Base-by-base conservation (phyloP, 2,888 invertebrate species). In the Tetranychus piercei region DNA sequence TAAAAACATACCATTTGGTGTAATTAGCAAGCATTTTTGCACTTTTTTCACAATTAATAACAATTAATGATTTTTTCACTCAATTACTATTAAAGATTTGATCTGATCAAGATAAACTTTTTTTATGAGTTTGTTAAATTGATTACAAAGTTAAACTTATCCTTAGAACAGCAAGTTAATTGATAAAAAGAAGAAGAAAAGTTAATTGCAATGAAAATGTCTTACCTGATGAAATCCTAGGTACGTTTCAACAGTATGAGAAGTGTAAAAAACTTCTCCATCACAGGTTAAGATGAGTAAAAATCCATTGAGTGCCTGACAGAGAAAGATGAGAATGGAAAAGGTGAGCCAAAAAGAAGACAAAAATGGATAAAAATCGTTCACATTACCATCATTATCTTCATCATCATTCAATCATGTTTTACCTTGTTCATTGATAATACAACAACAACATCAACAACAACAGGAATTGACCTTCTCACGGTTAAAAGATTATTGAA, bases 151-250 rank as follows among this genome's bases (percentile, higher is more conserved):
- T 55, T 55, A 15, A 55, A 55, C 2, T 9, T 55, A 15, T 15
- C 9, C 9, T 55, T 55, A 15, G 5, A 15, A 7, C 2, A 55
- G 15, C 11, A 55, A 15, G 55, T 15, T 55, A 15, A 55, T 55
- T 55, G 15, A 45, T 8, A 45, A 11, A 15, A 55, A 55, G 55
- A 15, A 55, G 15, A 15, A 15, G 55, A 55, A 15, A 55, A 55
- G 55, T 34, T 34, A 5, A 34, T 34, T 34, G 34, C 34, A 34
- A 34, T 34, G 34, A 34, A 34, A 34, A 34, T 34, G 34, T 34
- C 86, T 86, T 86, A 97, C 97, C 90, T 99, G 99, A 87, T 99
- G 97, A 87, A 99, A 99, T 84, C 99, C 99, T 82, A 99, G 88
- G 86, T 96, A 99, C 84, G 93, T 95, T 86, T 99, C 99, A 83